Evolutionary conservation across 2,797 vertebrate genomes (phyloP).

Genomic region (Perodicticus potto): DNA sequence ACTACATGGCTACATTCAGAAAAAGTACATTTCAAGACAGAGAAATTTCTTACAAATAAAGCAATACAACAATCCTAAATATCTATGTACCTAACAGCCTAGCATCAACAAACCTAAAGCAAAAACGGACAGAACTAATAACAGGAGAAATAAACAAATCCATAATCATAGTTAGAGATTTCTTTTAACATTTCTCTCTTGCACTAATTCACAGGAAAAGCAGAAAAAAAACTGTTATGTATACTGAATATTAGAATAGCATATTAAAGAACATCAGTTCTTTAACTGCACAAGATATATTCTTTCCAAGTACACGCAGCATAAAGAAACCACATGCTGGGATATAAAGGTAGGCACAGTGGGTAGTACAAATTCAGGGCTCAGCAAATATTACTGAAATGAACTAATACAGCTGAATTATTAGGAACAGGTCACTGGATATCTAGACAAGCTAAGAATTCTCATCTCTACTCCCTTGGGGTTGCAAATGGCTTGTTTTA

Average conservation of each 20-base stretch:
- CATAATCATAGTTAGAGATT: neutral
- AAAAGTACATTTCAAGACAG: neutral
- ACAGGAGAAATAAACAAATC: neutral
- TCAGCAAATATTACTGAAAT: neutral
- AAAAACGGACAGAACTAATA: neutral
- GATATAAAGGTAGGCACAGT: neutral
- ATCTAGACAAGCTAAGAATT: neutral
- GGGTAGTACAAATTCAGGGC: neutral
- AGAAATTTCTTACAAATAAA: neutral
- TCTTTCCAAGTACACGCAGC: neutral
- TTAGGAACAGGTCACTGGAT: neutral
- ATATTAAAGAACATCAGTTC: neutral
- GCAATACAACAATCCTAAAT: neutral
- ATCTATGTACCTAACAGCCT: accelerated
- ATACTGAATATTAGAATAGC: neutral
- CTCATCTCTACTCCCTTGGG: neutral
- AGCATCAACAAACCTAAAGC: neutral
- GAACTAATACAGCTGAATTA: neutral
- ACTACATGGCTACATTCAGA: neutral
- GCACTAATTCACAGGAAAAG: neutral
- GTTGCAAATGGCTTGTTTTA: neutral
- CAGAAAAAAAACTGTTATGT: neutral
- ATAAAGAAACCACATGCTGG: neutral
- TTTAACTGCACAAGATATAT: neutral
- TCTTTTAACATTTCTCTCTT: neutral